Evolutionary conservation across 2,888 invertebrate species (phyloP).

Genomic region (Gryllus longicercus): DNA sequence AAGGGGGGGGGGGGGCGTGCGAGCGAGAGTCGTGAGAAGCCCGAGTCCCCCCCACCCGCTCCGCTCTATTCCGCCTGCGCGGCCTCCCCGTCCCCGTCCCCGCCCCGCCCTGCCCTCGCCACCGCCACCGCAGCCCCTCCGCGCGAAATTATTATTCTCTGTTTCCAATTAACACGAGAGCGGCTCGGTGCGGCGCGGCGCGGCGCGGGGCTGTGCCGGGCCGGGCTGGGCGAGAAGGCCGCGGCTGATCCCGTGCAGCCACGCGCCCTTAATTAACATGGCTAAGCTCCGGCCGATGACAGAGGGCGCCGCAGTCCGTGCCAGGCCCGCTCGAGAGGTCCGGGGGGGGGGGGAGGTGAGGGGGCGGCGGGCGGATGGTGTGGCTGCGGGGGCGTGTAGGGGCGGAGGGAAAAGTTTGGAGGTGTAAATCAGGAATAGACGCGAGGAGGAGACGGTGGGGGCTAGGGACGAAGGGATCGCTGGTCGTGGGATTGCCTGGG

Average conservation of each 20-base stretch:
- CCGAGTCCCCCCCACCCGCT: not conserved
- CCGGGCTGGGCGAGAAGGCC: no score
- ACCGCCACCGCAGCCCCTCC: not conserved
- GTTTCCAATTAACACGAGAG: constrained; percentile 17
- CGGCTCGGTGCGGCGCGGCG: not conserved
- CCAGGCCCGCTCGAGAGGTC: not conserved
- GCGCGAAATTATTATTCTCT: constrained; percentile 17
- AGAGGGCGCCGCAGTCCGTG: not conserved
- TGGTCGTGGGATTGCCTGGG: no score
- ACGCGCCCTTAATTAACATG: constrained; percentile 8
- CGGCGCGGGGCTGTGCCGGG: not conserved
- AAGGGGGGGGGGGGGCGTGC: not conserved
- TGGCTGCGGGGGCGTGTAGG: no score
- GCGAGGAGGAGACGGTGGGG: no score
- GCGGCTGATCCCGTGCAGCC: no score
- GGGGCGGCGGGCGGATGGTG: not conserved
- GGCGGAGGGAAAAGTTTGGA: no score
- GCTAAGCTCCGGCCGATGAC: constrained; percentile 1
- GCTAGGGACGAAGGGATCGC: no score
- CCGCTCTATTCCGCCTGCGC: not conserved
- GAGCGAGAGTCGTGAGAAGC: not conserved
- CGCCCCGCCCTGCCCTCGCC: not conserved
- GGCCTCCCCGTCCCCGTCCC: not conserved
- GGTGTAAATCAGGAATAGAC: no score
- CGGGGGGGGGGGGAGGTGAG: not conserved